Evolutionary conservation across 2,888 invertebrate genomes (phyloP), one percentile per base, ranked within the genome.

Genomic region (Meloe dianella): DNA sequence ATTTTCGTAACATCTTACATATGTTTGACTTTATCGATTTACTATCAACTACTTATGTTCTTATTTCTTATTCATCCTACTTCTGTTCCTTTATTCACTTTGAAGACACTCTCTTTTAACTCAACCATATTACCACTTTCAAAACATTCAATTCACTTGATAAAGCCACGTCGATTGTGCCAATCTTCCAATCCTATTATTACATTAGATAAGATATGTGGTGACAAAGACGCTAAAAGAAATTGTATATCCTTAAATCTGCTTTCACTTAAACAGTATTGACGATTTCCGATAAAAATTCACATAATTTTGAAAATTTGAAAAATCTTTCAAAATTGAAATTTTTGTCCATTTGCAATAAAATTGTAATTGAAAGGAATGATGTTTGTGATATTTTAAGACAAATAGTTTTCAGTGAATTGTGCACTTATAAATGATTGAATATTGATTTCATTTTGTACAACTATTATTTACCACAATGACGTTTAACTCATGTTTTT

Each of bases 151-250:
- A 75, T 77, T 77, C 77, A 77, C 77, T 76, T 72, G 69, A 67
- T 70, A 72, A 75, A 75, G 72, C 76, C 73, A 75, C 71, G 72
- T 73, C 75, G 74, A 75, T 76, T 71, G 74, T 71, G 68, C 74
- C 77, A 76, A 77, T 77, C 75, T 75, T 22, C 72, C 75, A 73
- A 73, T 77, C 70, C 76, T 71, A 77, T 77, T 78, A 78, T 77
- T 75, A 76, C 69, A 70, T 41, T 51, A 70, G 67, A 73, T 69
- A 68, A 24, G 75, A 74, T 75, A 74, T 76, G 74, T 73, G 73
- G 71, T 73, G 76, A 77, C 76, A 77, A 77, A 77, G 75, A 72
- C 72, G 72, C 70, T 68, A 69, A 72, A 67, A 74, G 66, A 73
- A 74, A 74, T 74, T 74, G 71, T 72, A 73, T 75, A 75, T 76